Conservation (phyloP, 1,140 invertebrate species). For the Procambarus clarkii region DNA sequence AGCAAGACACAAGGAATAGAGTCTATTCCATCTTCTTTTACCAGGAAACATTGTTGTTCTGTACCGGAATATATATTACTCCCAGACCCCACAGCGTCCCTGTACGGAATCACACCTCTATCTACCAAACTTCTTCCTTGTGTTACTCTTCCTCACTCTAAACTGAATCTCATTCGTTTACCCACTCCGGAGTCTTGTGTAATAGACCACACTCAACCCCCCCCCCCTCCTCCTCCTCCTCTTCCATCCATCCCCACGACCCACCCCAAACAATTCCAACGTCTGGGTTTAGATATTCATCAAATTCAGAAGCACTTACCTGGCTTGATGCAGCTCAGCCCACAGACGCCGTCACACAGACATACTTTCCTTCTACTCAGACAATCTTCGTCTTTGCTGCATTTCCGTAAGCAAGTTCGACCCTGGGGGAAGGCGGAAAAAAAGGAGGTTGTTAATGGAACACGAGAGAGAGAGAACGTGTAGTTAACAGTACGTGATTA, state of each 20-base stretch:
- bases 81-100: no score
- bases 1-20: no score
- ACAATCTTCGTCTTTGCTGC: conserved; percentile 95
- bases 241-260: no score
- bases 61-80: no score
- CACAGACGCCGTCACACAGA: conserved; percentile 96
- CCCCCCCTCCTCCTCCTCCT: neutral
- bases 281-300: no score
- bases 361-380: conserved; percentile 98
- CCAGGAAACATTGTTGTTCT: no score
- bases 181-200: neutral
- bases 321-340: conserved; percentile 97
- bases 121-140: neutral
- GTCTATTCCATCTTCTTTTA: no score
- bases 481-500: no score
- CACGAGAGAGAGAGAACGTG: no score
- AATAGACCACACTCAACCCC: neutral
- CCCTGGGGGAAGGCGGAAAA: conserved; percentile 27
- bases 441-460: neutral
- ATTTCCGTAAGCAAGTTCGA: conserved; percentile 94
- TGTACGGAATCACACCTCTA: no score
- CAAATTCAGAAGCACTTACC: conserved; percentile 67
- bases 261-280: neutral
- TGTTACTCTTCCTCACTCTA: neutral
- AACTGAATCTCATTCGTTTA: neutral